These are phyloP conservation scores for Ganaspis brasiliensis DNA, from an alignment of 2,888 invertebrate genomes.

Conservation along the genomic window DNA sequence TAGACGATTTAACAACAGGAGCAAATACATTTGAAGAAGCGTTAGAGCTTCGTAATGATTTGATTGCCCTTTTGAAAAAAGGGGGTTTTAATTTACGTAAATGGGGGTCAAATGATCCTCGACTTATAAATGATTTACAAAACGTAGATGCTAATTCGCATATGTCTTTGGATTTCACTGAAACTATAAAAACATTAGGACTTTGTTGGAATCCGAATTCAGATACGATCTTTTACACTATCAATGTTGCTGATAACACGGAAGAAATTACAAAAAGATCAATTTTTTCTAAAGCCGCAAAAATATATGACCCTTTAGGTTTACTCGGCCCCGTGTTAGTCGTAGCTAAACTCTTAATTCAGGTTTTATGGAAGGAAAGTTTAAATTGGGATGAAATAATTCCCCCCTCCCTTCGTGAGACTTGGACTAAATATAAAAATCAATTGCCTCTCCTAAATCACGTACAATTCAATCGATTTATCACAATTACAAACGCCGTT, in stretches of 20 bases:
- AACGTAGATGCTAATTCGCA: no score
- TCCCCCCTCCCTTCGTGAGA: background rate
- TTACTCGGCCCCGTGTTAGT: conserved; percentile 30
- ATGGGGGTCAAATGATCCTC: conserved; percentile 28
- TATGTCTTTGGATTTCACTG: background rate
- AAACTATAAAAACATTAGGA: conserved; percentile 33
- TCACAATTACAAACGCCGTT: no score
- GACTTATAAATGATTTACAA: no score
- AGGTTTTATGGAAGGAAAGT: background rate
- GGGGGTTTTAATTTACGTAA: conserved; percentile 14
- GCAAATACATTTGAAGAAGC: no score
- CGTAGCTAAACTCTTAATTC: background rate
- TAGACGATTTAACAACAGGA: no score
- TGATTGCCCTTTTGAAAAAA: background rate
- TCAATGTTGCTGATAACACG: background rate
- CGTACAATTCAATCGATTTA: no score
- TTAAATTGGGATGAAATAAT: background rate
- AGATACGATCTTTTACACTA: background rate
- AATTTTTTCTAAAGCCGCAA: background rate
- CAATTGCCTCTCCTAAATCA: no score
- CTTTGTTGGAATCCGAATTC: background rate
- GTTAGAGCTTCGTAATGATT: no score
- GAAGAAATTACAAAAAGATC: background rate
- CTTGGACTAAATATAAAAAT: background rate
- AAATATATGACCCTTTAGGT: background rate